Percentiles rank a stretch among this genome's conserved stretches.
phyloP scores from a whole-genome alignment of 1,140 invertebrate species.

The Paramacrobiotus metropolitanus region DNA sequence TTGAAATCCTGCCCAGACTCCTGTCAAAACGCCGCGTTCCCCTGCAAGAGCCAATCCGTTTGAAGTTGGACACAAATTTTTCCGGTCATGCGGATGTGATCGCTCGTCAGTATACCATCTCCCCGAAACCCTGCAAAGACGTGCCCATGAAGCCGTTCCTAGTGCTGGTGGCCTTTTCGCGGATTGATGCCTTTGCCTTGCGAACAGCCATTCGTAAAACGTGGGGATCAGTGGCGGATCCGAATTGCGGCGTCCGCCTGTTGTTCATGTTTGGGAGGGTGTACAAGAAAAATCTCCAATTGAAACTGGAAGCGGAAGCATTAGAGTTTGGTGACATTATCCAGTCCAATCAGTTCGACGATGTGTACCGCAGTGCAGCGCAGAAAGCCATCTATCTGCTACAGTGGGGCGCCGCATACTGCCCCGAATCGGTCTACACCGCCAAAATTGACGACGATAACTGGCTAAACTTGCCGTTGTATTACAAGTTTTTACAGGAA shows the following conservation, averaged over 20 bases:
- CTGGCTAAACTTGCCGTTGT: background rate
- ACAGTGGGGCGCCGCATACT: background rate
- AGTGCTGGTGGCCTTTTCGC: background rate
- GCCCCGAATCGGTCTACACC: background rate
- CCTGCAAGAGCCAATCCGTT: too few relatives aligned
- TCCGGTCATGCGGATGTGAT: background rate
- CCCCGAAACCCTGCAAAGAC: background rate
- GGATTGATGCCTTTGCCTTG: background rate
- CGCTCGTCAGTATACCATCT: background rate
- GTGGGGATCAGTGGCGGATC: background rate
- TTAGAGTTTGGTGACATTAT: background rate
- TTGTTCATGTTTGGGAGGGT: background rate
- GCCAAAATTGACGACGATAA: constrained; percentile 4
- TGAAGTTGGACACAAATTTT: too few relatives aligned
- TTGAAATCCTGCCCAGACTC: too few relatives aligned
- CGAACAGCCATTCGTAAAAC: background rate
- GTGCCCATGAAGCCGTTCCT: background rate
- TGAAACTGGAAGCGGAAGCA: background rate
- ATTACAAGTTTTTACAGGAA: background rate
- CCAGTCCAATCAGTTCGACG: constrained; percentile 3
- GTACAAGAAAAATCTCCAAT: background rate
- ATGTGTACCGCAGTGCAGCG: background rate
- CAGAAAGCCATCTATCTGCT: constrained; percentile 4
- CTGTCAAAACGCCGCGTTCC: too few relatives aligned
- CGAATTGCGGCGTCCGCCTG: background rate